Conservation (phyloP, 2,888 invertebrate genomes). For the Papilio gigon region DNA sequence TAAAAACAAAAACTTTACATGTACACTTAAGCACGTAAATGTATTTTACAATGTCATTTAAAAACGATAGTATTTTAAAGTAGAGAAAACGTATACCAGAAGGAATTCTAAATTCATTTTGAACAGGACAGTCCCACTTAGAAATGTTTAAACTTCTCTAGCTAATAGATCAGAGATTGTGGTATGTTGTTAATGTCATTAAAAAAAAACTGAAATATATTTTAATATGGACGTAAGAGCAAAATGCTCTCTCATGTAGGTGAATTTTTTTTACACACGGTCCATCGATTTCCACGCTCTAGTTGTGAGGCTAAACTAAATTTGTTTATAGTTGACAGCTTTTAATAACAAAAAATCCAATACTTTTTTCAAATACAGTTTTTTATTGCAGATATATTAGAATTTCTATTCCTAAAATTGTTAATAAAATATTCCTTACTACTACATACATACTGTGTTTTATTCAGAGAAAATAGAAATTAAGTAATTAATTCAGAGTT, state of each 20-base stretch:
- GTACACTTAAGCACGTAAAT: background rate
- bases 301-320: conserved; percentile 19
- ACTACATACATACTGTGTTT: too few relatives aligned
- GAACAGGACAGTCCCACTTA: background rate
- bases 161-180: background rate
- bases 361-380: background rate
- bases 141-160: background rate
- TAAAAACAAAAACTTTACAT: background rate
- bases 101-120: background rate
- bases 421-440: too few relatives aligned
- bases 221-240: background rate
- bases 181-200: background rate
- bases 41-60: background rate
- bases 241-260: background rate
- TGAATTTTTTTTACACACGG: conserved; percentile 25
- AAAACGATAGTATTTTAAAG: too few relatives aligned
- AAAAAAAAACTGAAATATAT: background rate
- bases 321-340: conserved; percentile 16
- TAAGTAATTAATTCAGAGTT: too few relatives aligned
- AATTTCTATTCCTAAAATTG: background rate
- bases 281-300: conserved; percentile 26
- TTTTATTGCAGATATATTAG: background rate
- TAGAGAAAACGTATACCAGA: too few relatives aligned
- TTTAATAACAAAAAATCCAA: conserved; percentile 4
- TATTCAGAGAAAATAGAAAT: too few relatives aligned